Evolutionary conservation across 2,113 vertebrate species (phyloP).

Genomic region (Nothoprocta pentlandii): DNA sequence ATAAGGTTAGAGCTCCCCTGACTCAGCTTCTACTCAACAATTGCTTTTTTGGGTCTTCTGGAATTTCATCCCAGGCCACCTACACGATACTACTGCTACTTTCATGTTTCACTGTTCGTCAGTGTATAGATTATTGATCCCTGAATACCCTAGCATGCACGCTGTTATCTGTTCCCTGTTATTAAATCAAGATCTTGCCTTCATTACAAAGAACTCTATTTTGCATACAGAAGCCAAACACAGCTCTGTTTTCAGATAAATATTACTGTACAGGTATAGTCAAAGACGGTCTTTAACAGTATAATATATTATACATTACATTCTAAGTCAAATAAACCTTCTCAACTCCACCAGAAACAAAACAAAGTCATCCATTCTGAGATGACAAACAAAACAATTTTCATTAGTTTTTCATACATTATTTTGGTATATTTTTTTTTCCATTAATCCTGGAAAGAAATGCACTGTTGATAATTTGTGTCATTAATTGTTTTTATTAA

Average conservation of each 20-base stretch:
- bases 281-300: background rate
- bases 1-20: background rate
- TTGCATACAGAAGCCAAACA: background rate
- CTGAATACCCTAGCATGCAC: background rate
- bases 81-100: background rate
- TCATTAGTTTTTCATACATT: background rate
- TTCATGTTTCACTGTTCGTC: background rate
- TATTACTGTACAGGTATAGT: background rate
- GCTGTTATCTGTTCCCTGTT: background rate
- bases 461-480: rapidly evolving
- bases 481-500: background rate
- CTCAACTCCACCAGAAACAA: background rate
- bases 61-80: rapidly evolving
- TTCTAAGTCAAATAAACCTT: background rate
- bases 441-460: background rate
- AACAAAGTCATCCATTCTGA: background rate
- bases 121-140: background rate
- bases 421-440: background rate
- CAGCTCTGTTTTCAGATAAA: background rate
- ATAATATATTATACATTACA: background rate
- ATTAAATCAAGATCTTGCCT: background rate
- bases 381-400: background rate
- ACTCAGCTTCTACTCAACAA: background rate
- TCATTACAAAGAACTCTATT: background rate
- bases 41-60: background rate